These are phyloP conservation scores for Diadegma fenestrale DNA, from an alignment of 2,888 invertebrate genomes.

Conservation along the genomic window DNA sequence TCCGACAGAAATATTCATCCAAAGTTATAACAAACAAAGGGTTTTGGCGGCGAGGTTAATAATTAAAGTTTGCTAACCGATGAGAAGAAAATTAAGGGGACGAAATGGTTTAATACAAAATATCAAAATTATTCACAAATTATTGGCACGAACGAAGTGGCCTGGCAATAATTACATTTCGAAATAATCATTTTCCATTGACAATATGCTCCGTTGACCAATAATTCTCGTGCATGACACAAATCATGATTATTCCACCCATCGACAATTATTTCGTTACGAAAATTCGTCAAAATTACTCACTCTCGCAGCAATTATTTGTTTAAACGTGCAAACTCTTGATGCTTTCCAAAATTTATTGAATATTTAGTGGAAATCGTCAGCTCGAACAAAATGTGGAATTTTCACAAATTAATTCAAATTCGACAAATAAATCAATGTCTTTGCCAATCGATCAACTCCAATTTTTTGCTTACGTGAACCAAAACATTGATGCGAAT, in stretches of 20 bases:
- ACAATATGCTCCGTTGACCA: slow-evolving; percentile 21
- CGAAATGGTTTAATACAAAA: not conserved
- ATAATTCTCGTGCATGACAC: slow-evolving; percentile 14
- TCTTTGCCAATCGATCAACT: too few relatives aligned
- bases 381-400: too few relatives aligned
- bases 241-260: slow-evolving; percentile 21
- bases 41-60: not conserved
- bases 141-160: not conserved
- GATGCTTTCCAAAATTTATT: not conserved
- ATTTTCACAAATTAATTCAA: too few relatives aligned
- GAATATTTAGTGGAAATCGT: not conserved
- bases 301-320: not conserved
- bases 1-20: too few relatives aligned
- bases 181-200: slow-evolving; percentile 16
- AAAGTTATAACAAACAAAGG: too few relatives aligned
- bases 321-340: not conserved
- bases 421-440: too few relatives aligned
- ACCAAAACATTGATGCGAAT: too few relatives aligned
- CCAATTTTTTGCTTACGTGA: too few relatives aligned
- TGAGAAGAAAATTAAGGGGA: not conserved
- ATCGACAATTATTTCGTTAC: slow-evolving; percentile 25
- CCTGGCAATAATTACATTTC: slow-evolving; percentile 8
- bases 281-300: slow-evolving; percentile 5
- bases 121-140: not conserved
- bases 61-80: not conserved